These are phyloP conservation scores for Lycaena phlaeas DNA, from an alignment of 2,888 invertebrate genomes.

Conservation along the genomic window DNA sequence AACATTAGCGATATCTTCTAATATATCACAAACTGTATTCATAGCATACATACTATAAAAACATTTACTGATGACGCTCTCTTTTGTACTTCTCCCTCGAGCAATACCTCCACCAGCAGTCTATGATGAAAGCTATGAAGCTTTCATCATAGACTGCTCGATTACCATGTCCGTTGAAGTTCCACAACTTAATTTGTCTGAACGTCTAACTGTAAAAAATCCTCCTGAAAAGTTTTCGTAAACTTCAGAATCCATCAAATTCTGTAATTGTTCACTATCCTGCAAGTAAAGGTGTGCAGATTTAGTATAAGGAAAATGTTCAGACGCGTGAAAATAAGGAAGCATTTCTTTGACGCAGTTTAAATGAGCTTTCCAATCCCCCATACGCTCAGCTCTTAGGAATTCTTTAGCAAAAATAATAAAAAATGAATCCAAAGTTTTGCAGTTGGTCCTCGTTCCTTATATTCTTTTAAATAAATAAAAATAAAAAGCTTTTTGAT, in stretches of 20 bases:
- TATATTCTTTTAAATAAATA: no score
- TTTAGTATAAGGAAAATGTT: conserved; percentile 16
- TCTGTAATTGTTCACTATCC: conserved; percentile 27
- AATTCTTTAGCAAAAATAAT: conserved; percentile 35
- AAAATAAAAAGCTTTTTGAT: no score
- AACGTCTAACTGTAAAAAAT: conserved; percentile 33
- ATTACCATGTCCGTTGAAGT: conserved; percentile 39
- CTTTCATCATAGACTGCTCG: conserved; percentile 29
- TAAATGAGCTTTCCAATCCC: conserved; percentile 39
- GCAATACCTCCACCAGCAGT: conserved; percentile 38
- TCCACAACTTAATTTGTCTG: conserved; percentile 38
- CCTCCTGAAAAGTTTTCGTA: conserved; percentile 29
- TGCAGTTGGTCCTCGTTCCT: conserved; percentile 32
- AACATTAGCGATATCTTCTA: conserved; percentile 30
- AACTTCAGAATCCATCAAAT: conserved; percentile 25
- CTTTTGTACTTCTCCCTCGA: conserved; percentile 38
- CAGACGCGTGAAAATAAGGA: conserved; percentile 25
- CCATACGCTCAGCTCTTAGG: conserved; percentile 37
- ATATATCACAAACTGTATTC: conserved; percentile 26
- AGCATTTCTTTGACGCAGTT: conserved; percentile 33
- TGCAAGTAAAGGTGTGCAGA: conserved; percentile 30
- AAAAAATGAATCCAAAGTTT: conserved; percentile 34
- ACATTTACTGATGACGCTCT: conserved; percentile 39
- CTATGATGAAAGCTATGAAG: no score
- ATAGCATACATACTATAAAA: conserved; percentile 29